Base-by-base conservation (phyloP, 2,797 vertebrate species). In the Acropternis orthonyx region DNA sequence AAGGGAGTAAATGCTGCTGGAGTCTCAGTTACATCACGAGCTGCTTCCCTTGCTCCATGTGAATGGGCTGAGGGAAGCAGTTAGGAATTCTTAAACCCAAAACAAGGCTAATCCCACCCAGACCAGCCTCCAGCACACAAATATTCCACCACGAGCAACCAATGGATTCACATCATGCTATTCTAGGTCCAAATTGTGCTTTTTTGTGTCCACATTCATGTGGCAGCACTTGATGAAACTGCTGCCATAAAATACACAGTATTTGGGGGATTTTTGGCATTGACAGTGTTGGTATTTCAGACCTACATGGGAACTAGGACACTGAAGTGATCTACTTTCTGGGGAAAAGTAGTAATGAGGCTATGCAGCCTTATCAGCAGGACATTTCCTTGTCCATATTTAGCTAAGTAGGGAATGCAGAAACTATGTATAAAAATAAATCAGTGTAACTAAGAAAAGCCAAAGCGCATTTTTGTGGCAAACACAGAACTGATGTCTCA, bases 141-240 rank as follows among this genome's bases (percentile, higher is more conserved):
- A 41, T 24, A n/a, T 28, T 62, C 58, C 28, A 58, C 20, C 32
- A 15, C 54, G 34, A 34, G 7, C 20, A 30, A 16, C 36, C 4
- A 21, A 22, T 8, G 27, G 39, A 22, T n/a, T 34, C 59, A 19
- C 14, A 34, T 16, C 1, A 0, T 9, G 37, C n/a, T 24, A 41
- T 27, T 55, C 24, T 26, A 27, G 44, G 21, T n/a, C 30, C 54
- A 23, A 12, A 32, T 10, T 2, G 1, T 10, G 43, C 26, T 28
- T 46, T 24, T 56, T 32, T 39, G 32, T n/a, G 63, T 18, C 39
- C 54, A 11, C 8, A 19, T 15, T 16, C 37, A 14, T 0, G 23
- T 3, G 3, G 55, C 3, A 34, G 32, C 51, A 7, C 32, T 12
- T 62, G 9, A 9, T 22, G 36, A 55, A 49, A 41, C 0, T 26